Conservation (phyloP, 2,113 vertebrate species). For the Coryphaenoides rupestris region DNA sequence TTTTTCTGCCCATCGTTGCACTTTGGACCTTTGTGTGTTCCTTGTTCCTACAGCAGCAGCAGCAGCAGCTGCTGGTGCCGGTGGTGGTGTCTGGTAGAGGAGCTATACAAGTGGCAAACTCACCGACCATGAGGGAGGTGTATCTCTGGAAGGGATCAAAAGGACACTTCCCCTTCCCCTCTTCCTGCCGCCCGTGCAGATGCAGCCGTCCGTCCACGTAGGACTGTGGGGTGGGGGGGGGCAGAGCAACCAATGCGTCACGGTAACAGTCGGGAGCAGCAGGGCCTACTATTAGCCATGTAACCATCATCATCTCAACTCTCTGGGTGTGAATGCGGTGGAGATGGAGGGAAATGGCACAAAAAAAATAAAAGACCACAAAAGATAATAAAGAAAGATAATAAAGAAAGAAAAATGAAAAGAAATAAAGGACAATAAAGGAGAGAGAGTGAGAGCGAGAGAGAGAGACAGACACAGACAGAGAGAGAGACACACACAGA, state of each 20-base stretch:
- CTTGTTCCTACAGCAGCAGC: not conserved
- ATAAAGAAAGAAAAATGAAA: not conserved
- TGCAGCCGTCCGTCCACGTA: constrained; percentile 60
- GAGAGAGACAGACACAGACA: not conserved
- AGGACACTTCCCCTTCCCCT: constrained; percentile 75
- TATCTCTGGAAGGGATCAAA: constrained; percentile 76
- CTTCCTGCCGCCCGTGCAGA: constrained; percentile 64
- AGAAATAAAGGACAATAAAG: constrained; percentile 1
- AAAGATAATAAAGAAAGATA: not conserved
- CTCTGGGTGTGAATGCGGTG: not conserved
- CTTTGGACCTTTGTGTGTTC: constrained; percentile 15
- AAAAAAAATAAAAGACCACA: not conserved
- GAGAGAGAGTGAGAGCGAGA: no score
- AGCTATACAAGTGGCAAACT: constrained; percentile 46
- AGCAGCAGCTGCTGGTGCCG: not conserved
- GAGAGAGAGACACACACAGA: no score
- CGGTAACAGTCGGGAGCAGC: no score
- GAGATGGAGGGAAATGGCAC: constrained; percentile 22
- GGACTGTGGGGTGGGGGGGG: constrained; percentile 58
- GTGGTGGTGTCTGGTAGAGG: constrained; percentile 2
- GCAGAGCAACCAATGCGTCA: not conserved
- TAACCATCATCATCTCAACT: not conserved
- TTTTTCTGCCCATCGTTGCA: not conserved
- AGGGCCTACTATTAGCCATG: no score
- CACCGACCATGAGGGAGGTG: constrained; percentile 74